Evolutionary conservation across 2,113 vertebrate species (phyloP), one percentile per base, ranked within the genome.

Genomic region (Toxostoma redivivum): DNA sequence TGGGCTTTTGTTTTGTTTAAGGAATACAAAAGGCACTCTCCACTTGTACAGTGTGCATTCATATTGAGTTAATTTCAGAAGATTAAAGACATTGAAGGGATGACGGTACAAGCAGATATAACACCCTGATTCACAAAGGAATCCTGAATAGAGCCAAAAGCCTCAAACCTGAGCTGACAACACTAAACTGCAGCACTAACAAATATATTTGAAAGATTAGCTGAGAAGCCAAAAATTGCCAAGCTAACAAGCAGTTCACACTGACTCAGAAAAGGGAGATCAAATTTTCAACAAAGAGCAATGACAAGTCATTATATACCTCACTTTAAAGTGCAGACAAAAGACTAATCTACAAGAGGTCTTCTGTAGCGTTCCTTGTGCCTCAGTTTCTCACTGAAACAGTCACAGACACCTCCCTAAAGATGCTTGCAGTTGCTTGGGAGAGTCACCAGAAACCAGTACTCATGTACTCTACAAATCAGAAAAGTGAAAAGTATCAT

Each of bases 61-160:
- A 51, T 44, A 77, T 61, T 81, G 64, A 84, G 69, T 60, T 81
- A 8, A 70, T 94, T 91, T 81, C 65, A 91, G 74, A 91, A 91
- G 61, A 91, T 61, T 66, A 89, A 74, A 91, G 67, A 61, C 77
- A 31, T n/a, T 73, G 88, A 88, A 77, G 76, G 88, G 58, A 66
- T 53, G 71, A 83, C 70, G 76, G 35, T 70, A 77, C 12, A 82
- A 88, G 38, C 50, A 73, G 18, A 24, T 78, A 23, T 74, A 95
- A 94, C n/a, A 64, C 65, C 27, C 66, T 85, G 45, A 80, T 79
- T 95, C 81, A 95, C 81, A 89, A 91, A 76, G 37, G 45, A 84
- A 87, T 61, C 11, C 58, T 64, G 11, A 48, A 30, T 21, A 85
- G 45, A 82, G 22, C 27, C 22, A 51, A 65, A 38, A 81, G 31